Evolutionary conservation across 2,113 vertebrate species (phyloP).

Genomic region (Strix aluco): DNA sequence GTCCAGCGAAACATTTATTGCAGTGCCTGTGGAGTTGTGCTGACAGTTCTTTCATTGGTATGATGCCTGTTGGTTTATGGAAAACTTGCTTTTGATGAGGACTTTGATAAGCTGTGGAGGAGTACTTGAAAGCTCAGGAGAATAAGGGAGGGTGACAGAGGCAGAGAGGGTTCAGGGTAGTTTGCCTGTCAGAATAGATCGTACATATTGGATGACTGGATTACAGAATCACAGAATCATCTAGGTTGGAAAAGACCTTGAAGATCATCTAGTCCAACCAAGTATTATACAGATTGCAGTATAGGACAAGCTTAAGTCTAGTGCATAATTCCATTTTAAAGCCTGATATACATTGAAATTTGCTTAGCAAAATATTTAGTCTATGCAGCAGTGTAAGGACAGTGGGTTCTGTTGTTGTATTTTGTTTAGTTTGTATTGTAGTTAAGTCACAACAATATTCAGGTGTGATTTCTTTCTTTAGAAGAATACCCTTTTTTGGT

Average conservation of each 20-base stretch:
- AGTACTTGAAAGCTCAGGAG: background rate
- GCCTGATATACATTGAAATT: background rate
- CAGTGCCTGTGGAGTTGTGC: background rate
- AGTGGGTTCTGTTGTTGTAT: background rate
- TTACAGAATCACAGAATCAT: no score
- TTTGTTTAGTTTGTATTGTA: background rate
- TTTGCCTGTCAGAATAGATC: background rate
- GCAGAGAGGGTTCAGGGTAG: background rate
- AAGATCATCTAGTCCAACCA: no score
- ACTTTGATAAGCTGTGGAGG: background rate
- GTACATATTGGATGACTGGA: background rate
- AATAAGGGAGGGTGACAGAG: background rate
- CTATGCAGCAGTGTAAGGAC: background rate
- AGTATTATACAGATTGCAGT: background rate
- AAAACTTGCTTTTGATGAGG: background rate
- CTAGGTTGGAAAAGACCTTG: no score
- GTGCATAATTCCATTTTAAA: background rate
- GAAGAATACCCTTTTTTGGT: background rate
- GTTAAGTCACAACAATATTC: background rate
- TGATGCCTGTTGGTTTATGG: background rate
- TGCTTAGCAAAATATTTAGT: background rate
- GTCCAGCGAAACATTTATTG: background rate
- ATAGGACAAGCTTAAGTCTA: background rate
- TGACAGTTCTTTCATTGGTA: background rate
- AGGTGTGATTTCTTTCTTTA: background rate